Percentiles rank a stretch among this genome's conserved stretches.
Conservation (phyloP, 37 sponge, comb jelly and placozoan genomes). For the Mnemiopsis leidyi region DNA sequence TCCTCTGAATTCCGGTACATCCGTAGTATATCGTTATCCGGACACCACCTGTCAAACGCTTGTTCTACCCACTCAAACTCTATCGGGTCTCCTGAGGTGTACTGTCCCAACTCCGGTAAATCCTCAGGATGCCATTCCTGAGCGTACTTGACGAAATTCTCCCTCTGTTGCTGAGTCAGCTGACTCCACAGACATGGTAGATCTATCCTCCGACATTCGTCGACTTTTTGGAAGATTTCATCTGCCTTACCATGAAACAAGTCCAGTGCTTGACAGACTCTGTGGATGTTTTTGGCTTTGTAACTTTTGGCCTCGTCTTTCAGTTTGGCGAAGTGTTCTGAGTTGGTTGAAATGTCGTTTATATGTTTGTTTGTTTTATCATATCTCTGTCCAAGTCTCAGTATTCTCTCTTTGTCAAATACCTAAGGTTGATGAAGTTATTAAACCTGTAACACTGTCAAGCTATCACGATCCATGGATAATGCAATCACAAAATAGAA, state of each 20-base stretch:
- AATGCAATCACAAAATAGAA: too few relatives aligned
- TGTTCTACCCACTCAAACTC: background rate
- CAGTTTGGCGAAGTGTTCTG: background rate
- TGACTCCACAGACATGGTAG: background rate
- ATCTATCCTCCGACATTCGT: background rate
- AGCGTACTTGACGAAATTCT: background rate
- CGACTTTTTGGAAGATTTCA: background rate
- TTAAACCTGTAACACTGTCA: too few relatives aligned
- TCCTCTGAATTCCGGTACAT: background rate
- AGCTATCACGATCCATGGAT: background rate
- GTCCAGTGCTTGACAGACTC: background rate
- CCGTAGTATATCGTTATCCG: background rate
- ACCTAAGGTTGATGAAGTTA: too few relatives aligned
- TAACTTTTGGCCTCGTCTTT: background rate
- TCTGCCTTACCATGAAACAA: background rate
- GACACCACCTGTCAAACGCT: background rate
- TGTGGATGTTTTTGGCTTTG: conserved; percentile 16
- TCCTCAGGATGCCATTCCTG: background rate
- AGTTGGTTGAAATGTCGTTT: background rate
- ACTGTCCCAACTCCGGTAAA: background rate
- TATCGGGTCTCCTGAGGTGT: background rate
- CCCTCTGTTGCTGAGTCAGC: background rate
- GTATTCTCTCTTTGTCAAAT: conserved; percentile 29
- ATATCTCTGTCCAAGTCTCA: conserved; percentile 4
- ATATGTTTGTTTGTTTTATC: background rate